Evolutionary conservation across 2,888 invertebrate species (phyloP), one percentile per base, ranked within the genome.

Genomic region (Prosopocoilus inquinatus): DNA sequence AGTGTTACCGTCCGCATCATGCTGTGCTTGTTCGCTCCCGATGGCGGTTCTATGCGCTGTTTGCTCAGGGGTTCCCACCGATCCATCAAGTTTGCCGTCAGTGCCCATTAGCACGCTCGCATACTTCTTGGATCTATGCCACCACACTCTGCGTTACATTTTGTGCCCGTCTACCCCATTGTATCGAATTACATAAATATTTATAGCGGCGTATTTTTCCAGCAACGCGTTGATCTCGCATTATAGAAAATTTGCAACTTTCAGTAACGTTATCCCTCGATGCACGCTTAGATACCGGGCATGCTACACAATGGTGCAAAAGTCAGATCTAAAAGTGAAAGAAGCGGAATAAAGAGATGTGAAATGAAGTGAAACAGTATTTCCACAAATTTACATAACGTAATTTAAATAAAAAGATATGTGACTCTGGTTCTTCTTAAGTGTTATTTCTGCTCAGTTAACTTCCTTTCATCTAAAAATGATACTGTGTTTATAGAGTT

Each of bases 81-180:
- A 81, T 81, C 82, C 81, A 82, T 83, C 83, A 83, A 82, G 79
- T 78, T 76, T 76, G 77, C 79, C 80, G 82, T 82, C 83, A 82
- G 81, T 82, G 81, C 81, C 82, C 82, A 83, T 83, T 83, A 82
- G 81, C 79, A 79, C 79, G 79, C 80, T 80, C 79, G 78, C 79
- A 77, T 72, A 71, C 70, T 67, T 67, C 64, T 62, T 56, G 68
- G 68, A 66, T 67, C 68, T 65, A 66, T 66, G 65, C 67, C 66
- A 65, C 68, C 65, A 63, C 60, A 63, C 64, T 57, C 61, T 54
- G 61, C 64, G 65, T 64, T 65, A 64, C 65, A 64, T 66, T 64
- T 64, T 53, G 35, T 28, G 43, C 56, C 56, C 52, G 33, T 48
- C 49, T 47, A 50, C 56, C 51, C 51, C 56, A 44, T 48, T 49